A percentile compares a stretch with the other conserved stretches of the same genome.
These are phyloP conservation scores for Drosophila merina DNA, from an alignment of 2,888 invertebrate species.

Conservation along the genomic window DNA sequence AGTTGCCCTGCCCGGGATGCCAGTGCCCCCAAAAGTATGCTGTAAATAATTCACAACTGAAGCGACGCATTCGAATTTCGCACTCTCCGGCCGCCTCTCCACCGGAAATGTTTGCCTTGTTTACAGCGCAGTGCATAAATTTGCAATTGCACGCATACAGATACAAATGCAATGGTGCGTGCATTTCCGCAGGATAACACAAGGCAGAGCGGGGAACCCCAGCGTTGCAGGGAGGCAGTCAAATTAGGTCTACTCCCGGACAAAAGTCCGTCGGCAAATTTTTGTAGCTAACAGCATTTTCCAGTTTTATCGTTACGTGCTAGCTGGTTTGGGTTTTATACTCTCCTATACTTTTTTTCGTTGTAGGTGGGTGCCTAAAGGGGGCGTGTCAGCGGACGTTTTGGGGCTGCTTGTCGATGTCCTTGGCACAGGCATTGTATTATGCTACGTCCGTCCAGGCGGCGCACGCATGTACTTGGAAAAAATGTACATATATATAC, in stretches of 20 bases:
- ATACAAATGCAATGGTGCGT: slow-evolving; percentile 52
- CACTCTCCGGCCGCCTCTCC: slow-evolving; percentile 19
- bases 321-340: slow-evolving; percentile 14
- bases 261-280: slow-evolving; percentile 72
- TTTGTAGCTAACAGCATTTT: slow-evolving; percentile 80
- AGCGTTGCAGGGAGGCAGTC: slow-evolving; percentile 31
- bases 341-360: background rate
- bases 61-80: slow-evolving; percentile 40
- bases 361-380: slow-evolving; percentile 8
- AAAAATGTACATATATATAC: slow-evolving; percentile 2
- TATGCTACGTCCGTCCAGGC: slow-evolving; percentile 29
- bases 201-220: background rate
- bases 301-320: slow-evolving; percentile 75
- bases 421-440: slow-evolving; percentile 71
- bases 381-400: slow-evolving; percentile 3
- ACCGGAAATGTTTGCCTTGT: slow-evolving; percentile 76
- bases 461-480: slow-evolving; percentile 40
- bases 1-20: slow-evolving; percentile 35
- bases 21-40: slow-evolving; percentile 64
- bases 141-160: slow-evolving; percentile 75
- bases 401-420: slow-evolving; percentile 47
- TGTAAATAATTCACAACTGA: slow-evolving; percentile 74
- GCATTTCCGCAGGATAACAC: slow-evolving; percentile 33
- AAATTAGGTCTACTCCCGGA: slow-evolving; percentile 62
- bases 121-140: slow-evolving; percentile 78